These are phyloP conservation scores for Pachymerium ferrugineum DNA, from an alignment of 2,888 invertebrate genomes.

Conservation along the genomic window DNA sequence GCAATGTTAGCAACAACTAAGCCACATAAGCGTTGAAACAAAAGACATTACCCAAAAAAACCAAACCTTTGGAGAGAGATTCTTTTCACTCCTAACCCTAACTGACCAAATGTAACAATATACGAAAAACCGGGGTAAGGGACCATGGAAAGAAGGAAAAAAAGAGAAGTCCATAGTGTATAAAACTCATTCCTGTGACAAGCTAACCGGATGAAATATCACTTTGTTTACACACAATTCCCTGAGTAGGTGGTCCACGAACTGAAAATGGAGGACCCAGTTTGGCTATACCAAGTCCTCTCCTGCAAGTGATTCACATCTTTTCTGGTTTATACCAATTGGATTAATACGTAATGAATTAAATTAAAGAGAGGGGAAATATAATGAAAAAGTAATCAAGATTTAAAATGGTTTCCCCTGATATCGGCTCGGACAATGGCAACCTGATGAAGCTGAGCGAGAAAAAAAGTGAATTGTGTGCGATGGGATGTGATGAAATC, in stretches of 20 bases:
- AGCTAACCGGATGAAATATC: slow-evolving; percentile 7
- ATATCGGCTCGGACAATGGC: neutral
- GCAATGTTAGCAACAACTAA: too few species aligned
- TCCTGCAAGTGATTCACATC: neutral
- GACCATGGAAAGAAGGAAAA: neutral
- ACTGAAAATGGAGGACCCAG: neutral
- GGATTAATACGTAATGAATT: neutral
- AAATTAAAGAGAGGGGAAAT: neutral
- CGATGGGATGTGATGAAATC: slow-evolving; percentile 11
- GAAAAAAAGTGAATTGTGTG: neutral
- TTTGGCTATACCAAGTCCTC: neutral
- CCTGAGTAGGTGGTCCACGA: neutral
- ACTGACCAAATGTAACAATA: too few species aligned
- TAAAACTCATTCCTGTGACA: neutral
- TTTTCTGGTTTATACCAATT: neutral
- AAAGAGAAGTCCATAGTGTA: slow-evolving; percentile 5
- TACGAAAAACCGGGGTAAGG: neutral
- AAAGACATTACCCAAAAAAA: too few species aligned
- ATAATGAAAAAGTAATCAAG: neutral
- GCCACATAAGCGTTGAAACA: too few species aligned
- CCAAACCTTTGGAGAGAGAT: too few species aligned
- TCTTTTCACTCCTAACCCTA: too few species aligned
- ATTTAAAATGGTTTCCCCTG: neutral
- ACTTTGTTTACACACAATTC: slow-evolving; percentile 25
- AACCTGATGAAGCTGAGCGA: slow-evolving; percentile 17